Conservation (phyloP, 2,888 invertebrate genomes). For the Orchesellides sinensis region DNA sequence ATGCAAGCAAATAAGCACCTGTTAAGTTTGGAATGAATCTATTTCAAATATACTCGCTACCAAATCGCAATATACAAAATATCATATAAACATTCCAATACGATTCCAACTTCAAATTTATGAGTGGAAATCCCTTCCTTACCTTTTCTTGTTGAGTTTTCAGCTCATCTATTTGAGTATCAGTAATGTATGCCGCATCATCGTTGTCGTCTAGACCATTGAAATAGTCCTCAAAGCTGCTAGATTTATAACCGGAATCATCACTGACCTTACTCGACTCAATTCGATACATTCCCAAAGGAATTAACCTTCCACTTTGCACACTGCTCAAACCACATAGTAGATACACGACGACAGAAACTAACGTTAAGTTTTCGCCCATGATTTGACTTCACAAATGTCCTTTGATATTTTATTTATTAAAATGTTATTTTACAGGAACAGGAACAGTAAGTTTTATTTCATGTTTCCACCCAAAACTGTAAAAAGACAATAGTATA, state of each 20-base stretch:
- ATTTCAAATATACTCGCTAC: too few relatives aligned
- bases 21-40: too few relatives aligned
- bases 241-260: constrained; percentile 5
- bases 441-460: too few relatives aligned
- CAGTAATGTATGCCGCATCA: constrained; percentile 39
- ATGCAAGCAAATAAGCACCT: too few relatives aligned
- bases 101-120: too few relatives aligned
- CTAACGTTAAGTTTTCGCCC: neutral
- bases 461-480: too few relatives aligned
- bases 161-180: constrained; percentile 40
- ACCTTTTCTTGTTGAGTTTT: constrained; percentile 54
- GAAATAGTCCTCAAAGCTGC: constrained; percentile 30
- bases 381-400: neutral
- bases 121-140: too few relatives aligned
- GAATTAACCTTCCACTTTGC: constrained; percentile 48
- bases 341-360: neutral
- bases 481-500: neutral
- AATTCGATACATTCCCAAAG: constrained; percentile 21
- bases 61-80: too few relatives aligned
- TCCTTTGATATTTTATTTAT: too few relatives aligned
- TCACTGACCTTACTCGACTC: neutral
- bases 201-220: neutral
- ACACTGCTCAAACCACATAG: constrained; percentile 8
- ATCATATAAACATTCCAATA: neutral
- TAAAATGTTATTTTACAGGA: too few relatives aligned